Percentiles rank a stretch among this genome's conserved stretches.
Evolutionary conservation across 2,888 invertebrate genomes (phyloP).

Genomic region (Eupithecia vulgata): DNA sequence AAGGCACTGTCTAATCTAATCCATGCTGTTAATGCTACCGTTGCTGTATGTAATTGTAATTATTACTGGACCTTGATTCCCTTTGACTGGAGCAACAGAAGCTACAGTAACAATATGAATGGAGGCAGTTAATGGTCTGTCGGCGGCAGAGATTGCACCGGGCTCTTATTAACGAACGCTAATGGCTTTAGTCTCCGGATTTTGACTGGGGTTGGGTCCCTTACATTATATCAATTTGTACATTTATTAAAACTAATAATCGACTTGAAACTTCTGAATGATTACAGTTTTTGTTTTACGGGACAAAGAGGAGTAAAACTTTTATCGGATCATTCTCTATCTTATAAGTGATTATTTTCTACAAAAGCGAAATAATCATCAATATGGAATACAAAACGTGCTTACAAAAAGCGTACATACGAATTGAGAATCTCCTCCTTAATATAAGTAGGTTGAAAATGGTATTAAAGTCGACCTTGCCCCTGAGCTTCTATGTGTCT

Average conservation of each 20-base stretch:
- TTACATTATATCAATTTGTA: background rate
- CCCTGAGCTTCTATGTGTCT: background rate
- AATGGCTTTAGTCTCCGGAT: slow-evolving; percentile 22
- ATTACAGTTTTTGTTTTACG: background rate
- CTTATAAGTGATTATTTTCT: background rate
- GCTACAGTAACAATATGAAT: slow-evolving; percentile 22
- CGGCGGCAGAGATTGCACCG: slow-evolving; percentile 30
- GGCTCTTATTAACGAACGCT: slow-evolving; percentile 14
- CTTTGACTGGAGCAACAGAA: slow-evolving; percentile 16
- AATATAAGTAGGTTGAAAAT: background rate
- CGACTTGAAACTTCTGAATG: background rate
- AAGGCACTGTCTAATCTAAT: background rate
- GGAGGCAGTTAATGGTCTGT: slow-evolving; percentile 31
- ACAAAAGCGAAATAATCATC: background rate
- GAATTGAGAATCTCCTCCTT: background rate
- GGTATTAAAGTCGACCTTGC: background rate
- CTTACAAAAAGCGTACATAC: background rate
- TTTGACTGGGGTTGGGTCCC: background rate
- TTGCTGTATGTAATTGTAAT: background rate
- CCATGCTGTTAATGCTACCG: background rate
- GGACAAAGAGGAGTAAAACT: background rate
- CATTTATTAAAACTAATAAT: background rate
- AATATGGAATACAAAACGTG: background rate
- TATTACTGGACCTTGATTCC: slow-evolving; percentile 2
- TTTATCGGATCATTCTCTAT: too few species aligned